Conservation (phyloP, 1,140 invertebrate species). For the Magallana angulata region DNA sequence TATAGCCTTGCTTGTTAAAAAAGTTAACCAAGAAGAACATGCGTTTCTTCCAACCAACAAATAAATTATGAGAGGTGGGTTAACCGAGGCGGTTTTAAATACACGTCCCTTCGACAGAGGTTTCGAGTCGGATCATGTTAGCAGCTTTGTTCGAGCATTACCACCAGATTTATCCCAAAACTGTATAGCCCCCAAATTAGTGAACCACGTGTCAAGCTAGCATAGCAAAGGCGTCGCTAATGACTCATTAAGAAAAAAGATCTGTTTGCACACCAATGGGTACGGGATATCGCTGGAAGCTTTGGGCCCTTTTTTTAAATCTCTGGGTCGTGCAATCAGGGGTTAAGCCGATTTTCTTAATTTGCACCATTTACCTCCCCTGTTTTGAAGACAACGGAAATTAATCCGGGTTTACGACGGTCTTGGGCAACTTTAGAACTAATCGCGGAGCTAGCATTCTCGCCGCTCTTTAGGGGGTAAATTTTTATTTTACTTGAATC, state of each 20-base stretch:
- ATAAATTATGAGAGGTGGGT: neutral
- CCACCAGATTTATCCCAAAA: neutral
- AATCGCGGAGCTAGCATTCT: neutral
- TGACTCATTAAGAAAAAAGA: conserved; percentile 7
- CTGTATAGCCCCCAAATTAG: neutral
- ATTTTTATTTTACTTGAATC: conserved; percentile 3
- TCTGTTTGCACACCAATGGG: neutral
- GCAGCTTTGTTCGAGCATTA: neutral
- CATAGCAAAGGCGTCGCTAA: neutral
- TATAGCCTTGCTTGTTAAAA: neutral
- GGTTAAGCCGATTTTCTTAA: conserved; percentile 17
- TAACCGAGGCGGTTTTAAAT: conserved; percentile 19
- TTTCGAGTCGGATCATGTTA: conserved; percentile 3
- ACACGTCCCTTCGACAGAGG: neutral
- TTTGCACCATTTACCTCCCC: conserved; percentile 32
- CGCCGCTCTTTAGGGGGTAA: conserved; percentile 7
- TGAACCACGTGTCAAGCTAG: neutral
- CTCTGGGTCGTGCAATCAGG: neutral
- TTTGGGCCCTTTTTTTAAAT: conserved; percentile 29
- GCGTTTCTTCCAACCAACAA: neutral
- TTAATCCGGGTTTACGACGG: conserved; percentile 20
- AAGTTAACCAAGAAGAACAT: neutral
- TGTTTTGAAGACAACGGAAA: conserved; percentile 27
- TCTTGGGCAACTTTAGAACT: conserved; percentile 26
- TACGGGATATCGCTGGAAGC: neutral